Evolutionary conservation across 2,113 vertebrate species (phyloP), one percentile per base, ranked within the genome.

Genomic region (Python bivittatus): DNA sequence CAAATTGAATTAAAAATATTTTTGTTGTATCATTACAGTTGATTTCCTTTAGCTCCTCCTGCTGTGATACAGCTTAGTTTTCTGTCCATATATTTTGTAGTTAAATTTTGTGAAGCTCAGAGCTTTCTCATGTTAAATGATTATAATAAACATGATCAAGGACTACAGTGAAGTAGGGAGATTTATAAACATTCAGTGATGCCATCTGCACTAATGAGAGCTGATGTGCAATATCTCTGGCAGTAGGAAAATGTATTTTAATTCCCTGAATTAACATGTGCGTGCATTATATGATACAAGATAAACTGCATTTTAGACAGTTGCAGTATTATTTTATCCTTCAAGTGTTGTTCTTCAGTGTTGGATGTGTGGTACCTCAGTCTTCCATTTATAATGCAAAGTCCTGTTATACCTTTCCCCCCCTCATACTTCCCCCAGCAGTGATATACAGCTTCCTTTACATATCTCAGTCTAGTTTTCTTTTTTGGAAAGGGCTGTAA

Each of bases 171-270:
- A 88, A 61, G 86, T 12, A 83, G 48, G 23, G 58, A 64, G 20
- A 0, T 0, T 89, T 60, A 11, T 54, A 68, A 61, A 27, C 17
- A n/a, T 58, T 93, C 60, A 33, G 91, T 94, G 86, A 44, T 89
- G 88, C 54, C 4, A 44, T 33, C 61, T 79, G 1, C 87, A 42
- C 25, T 4, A 60, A 48, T 11, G 54, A 13, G 6, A n/a, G 20
- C 13, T 25, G n/a, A 0, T 13, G 9, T 0, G 0, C 11, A 33
- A 25, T 64, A 54, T 0, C 33, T 90, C 13, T n/a, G 0, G 83
- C 79, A 92, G n/a, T 57, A 54, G 57, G 57, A 79, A 54, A 22
- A 25, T 52, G 38, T 44, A 0, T 42, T n/a, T 33, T n/a, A 20
- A 8, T 12, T 93, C 42, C 84, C 17, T 29, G 4, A 72, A 1